Conservation (phyloP, 2,888 invertebrate species). For the Nudaria mundana region DNA sequence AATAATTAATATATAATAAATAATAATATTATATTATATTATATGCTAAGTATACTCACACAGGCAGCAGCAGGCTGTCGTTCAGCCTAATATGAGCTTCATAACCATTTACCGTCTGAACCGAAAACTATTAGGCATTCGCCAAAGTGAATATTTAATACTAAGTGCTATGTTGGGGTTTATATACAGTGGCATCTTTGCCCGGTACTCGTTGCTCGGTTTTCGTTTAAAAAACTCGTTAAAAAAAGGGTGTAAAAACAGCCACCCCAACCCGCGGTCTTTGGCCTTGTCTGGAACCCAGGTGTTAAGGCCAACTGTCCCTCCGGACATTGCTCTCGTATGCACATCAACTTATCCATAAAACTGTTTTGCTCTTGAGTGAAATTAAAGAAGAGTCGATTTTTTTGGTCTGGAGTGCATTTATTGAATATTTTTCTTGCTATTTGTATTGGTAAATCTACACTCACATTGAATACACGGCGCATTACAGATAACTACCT, state of each 20-base stretch:
- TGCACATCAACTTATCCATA: neutral
- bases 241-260: too few relatives aligned
- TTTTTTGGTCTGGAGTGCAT: too few relatives aligned
- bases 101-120: conserved; percentile 18
- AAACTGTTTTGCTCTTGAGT: too few relatives aligned
- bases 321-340: conserved; percentile 23
- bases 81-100: conserved; percentile 11
- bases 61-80: neutral
- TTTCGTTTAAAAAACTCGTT: too few relatives aligned
- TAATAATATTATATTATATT: neutral
- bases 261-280: neutral
- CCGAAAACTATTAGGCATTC: conserved; percentile 5
- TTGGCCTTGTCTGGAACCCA: conserved; percentile 9
- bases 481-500: too few relatives aligned
- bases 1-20: too few relatives aligned
- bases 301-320: conserved; percentile 12
- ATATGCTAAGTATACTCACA: neutral
- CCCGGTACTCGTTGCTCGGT: too few relatives aligned
- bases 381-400: too few relatives aligned
- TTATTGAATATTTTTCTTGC: too few relatives aligned
- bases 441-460: too few relatives aligned
- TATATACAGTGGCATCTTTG: too few relatives aligned
- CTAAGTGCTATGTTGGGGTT: neutral
- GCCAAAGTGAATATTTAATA: neutral
- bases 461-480: too few relatives aligned